These are phyloP conservation scores for Natator depressus DNA, from an alignment of 2,113 vertebrate species.

Conservation along the genomic window DNA sequence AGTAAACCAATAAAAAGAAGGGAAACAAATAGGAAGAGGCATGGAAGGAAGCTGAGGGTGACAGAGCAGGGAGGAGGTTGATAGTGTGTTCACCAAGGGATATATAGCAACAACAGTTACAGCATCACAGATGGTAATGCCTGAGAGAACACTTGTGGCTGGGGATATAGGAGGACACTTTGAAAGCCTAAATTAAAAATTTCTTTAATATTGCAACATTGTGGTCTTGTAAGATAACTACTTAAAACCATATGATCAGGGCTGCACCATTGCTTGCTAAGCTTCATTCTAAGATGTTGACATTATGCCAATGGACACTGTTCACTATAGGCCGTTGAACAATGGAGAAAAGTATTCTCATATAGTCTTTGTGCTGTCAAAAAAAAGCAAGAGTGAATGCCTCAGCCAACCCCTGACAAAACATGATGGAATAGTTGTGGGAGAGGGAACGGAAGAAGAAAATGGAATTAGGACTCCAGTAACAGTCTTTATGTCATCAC, in stretches of 20 bases:
- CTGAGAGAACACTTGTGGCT: background rate
- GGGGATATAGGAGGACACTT: background rate
- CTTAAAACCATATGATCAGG: background rate
- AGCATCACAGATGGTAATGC: background rate
- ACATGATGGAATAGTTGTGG: background rate
- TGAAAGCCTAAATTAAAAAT: background rate
- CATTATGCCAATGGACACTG: background rate
- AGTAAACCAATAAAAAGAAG: background rate
- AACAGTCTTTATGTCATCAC: background rate
- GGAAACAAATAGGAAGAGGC: background rate
- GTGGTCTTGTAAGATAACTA: rapidly evolving
- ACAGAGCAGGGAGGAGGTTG: background rate
- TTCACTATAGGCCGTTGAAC: background rate
- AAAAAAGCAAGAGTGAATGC: background rate
- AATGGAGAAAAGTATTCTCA: background rate
- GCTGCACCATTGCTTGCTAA: background rate
- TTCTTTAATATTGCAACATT: background rate
- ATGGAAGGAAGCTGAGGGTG: background rate
- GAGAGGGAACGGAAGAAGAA: background rate
- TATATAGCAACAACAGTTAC: background rate
- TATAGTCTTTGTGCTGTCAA: background rate
- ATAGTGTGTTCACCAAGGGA: background rate
- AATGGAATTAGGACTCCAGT: background rate
- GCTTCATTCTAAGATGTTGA: background rate
- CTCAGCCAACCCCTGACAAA: background rate